Base-by-base conservation (phyloP, 2,888 invertebrate species). In the Drosophila quinaria region DNA sequence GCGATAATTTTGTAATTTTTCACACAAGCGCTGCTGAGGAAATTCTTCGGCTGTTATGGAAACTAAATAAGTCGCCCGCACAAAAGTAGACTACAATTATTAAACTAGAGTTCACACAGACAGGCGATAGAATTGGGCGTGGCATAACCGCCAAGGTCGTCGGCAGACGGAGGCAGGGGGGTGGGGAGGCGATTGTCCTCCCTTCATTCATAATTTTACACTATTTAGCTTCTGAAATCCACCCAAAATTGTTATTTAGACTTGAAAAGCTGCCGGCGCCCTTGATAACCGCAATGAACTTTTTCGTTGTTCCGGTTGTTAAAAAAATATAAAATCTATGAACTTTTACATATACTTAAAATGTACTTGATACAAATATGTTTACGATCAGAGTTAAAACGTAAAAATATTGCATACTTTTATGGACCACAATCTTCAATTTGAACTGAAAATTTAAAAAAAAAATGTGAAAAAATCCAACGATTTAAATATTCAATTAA, bases 21-120 rank as follows among this genome's bases (percentile, higher is more conserved):
- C 35, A 51, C 47, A 58, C 39, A 8, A 50, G 66, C 71, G 71
- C 77, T 56, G 44, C 50, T 37, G 8, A 3, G 0, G 0, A 44
- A n/a, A 6, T 17, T 9, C 0, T 22, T 42, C 73, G 78, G 58
- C n/a, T 25, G 8, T 31, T 60, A 51, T 37, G 9, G 42, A 9
- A 56, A 62, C 59, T 52, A 65, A 59, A 10, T 54, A 8, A 8
- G 3, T 58, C 15, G 22, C 19, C 33, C 52, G 74, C 78, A 69
- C 78, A 76, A 78, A 78, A 78, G 70, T 70, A 74, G 74, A 50
- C 76, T 74, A 61, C 41, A 4, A n/a, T 31, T 35, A 52, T 10
- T 19, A 25, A n/a, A 50, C n/a, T 31, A 6, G 1, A 5, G 13
- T 42, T 13, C 3, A 33, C 17, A 1, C 15, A 25, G 17, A 11